A percentile compares a stretch with the other conserved stretches of the same genome.
These are phyloP conservation scores for Diplosoma virens DNA, from an alignment of 23 tunicate genomes.

Conservation along the genomic window DNA sequence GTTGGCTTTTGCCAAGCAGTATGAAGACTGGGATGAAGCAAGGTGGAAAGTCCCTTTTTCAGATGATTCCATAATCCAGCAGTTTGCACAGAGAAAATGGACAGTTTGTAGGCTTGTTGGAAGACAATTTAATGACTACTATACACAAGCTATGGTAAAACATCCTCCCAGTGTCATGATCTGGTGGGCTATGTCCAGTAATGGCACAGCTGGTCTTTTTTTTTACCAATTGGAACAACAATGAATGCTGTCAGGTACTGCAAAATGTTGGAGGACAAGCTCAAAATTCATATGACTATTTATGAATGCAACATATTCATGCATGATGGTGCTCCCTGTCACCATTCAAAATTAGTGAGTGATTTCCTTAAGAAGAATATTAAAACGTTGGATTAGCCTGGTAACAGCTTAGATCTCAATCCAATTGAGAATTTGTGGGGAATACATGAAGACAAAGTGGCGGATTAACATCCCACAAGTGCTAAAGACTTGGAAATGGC, in stretches of 20 bases:
- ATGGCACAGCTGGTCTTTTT: constrained; percentile 20
- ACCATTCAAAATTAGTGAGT: constrained; percentile 9
- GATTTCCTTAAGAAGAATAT: constrained; percentile 14
- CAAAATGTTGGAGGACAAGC: constrained; percentile 5
- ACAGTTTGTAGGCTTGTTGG: constrained; percentile 4
- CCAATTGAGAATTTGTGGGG: not conserved
- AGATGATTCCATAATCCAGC: not conserved
- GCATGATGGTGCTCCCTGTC: constrained; percentile 15
- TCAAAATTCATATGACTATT: constrained; percentile 11
- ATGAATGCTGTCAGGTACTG: constrained; percentile 1
- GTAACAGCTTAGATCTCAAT: constrained; percentile 7
- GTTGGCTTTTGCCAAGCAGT: constrained; percentile 17
- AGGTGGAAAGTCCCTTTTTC: not conserved
- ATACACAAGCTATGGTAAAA: constrained; percentile 3
- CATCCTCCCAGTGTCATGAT: not conserved
- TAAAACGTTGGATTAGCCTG: constrained; percentile 13
- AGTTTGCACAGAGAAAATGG: constrained; percentile 3
- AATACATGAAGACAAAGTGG: constrained; percentile 2
- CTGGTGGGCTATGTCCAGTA: constrained; percentile 1
- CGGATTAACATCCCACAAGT: not conserved
- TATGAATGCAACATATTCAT: constrained; percentile 8
- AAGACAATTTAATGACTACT: not conserved
- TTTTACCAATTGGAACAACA: constrained; percentile 2
- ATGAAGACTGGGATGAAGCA: constrained; percentile 2
- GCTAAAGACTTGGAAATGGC: not conserved